A percentile compares a stretch with the other conserved stretches of the same genome.
These are phyloP conservation scores for Siniperca knerii DNA, from an alignment of 2,113 vertebrate genomes.

Conservation along the genomic window DNA sequence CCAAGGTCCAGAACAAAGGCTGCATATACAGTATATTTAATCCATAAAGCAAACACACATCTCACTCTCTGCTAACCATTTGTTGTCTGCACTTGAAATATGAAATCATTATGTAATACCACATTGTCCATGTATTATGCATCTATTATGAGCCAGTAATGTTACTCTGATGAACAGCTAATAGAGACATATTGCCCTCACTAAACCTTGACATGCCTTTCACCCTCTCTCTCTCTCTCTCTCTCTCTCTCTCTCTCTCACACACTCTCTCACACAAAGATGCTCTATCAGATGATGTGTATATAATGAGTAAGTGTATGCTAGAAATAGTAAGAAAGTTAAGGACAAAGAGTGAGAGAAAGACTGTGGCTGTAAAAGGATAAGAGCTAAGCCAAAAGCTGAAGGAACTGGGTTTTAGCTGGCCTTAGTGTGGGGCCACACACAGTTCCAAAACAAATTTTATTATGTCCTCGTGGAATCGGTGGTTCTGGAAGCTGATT, in stretches of 20 bases:
- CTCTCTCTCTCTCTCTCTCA: background rate
- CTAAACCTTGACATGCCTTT: constrained; percentile 64
- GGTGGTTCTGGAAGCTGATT: background rate
- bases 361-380: background rate
- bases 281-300: constrained; percentile 4
- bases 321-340: constrained; percentile 11
- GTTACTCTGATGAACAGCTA: constrained; percentile 41
- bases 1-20: constrained; percentile 14
- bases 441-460: background rate
- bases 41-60: constrained; percentile 9
- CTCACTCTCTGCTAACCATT: constrained; percentile 20
- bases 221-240: background rate
- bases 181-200: constrained; percentile 56
- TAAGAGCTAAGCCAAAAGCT: background rate
- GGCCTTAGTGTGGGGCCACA: background rate
- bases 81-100: constrained; percentile 26
- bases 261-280: background rate
- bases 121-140: constrained; percentile 38
- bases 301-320: constrained; percentile 12
- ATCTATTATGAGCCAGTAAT: constrained; percentile 23
- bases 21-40: background rate
- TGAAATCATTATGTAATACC: constrained; percentile 50
- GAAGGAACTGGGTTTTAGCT: background rate
- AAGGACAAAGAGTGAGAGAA: background rate
- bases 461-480: background rate